Evolutionary conservation across 2,113 vertebrate genomes (phyloP).

Genomic region (Ochotona curzoniae): DNA sequence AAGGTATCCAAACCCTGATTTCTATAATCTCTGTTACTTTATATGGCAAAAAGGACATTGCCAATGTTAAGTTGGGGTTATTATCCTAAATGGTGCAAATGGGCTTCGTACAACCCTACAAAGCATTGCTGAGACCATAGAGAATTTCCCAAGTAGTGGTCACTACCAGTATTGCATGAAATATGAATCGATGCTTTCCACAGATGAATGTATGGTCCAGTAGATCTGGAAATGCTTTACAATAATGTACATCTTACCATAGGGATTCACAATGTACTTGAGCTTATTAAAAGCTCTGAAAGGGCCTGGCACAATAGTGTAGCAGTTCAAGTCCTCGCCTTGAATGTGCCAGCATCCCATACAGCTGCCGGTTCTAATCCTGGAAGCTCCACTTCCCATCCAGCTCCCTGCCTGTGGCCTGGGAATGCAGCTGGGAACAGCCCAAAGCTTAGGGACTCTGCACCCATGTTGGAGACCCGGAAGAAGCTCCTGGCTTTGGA

Average conservation of each 20-base stretch:
- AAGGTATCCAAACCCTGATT: neutral
- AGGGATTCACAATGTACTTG: neutral
- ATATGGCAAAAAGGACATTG: slow-evolving; percentile 48
- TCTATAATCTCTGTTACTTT: slow-evolving; percentile 50
- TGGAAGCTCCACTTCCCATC: no score
- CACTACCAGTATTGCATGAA: neutral
- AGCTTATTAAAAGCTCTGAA: neutral
- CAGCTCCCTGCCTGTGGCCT: no score
- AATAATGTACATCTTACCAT: neutral
- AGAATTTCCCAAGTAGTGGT: neutral
- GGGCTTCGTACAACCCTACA: slow-evolving; percentile 33
- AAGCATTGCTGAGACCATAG: neutral
- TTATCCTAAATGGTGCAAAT: slow-evolving; percentile 33
- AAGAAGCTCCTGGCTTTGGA: no score
- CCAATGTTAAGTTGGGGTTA: neutral
- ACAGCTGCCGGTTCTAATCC: no score
- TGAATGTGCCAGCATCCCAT: no score
- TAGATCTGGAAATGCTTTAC: neutral
- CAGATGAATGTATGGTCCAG: neutral
- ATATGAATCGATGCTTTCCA: neutral
- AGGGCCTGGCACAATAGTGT: neutral
- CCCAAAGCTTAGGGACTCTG: no score
- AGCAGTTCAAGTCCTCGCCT: no score
- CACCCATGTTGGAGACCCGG: no score
- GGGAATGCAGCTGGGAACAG: no score